Conservation (phyloP, 2,113 vertebrate species). For the Boleophthalmus pectinirostris region DNA sequence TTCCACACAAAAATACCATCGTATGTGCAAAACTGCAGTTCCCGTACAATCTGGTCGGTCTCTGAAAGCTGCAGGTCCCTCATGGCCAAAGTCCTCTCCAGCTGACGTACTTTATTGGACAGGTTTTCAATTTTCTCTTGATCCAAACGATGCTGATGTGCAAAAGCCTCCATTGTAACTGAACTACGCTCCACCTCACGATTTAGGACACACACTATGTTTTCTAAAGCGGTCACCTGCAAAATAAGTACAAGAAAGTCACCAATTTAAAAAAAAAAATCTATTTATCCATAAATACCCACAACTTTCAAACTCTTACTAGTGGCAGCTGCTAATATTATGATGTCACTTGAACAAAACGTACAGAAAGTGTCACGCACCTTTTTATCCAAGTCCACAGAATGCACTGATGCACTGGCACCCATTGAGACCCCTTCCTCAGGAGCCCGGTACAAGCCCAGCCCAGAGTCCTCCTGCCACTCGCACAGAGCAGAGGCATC, state of each 20-base stretch:
- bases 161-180: slow-evolving; percentile 80
- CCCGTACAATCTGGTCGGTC: slow-evolving; percentile 82
- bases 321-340: too few species aligned
- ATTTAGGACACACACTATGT: slow-evolving; percentile 91
- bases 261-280: background rate
- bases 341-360: background rate
- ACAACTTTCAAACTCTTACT: too few species aligned
- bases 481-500: slow-evolving; percentile 47
- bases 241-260: background rate
- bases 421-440: slow-evolving; percentile 54
- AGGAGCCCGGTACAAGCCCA: slow-evolving; percentile 73
- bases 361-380: slow-evolving; percentile 25
- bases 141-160: slow-evolving; percentile 85
- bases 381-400: slow-evolving; percentile 77
- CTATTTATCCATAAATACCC: too few species aligned
- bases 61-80: slow-evolving; percentile 88
- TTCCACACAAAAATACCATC: slow-evolving; percentile 93
- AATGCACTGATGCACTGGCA: slow-evolving; percentile 35
- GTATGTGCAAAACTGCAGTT: slow-evolving; percentile 83
- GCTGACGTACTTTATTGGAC: slow-evolving; percentile 85
- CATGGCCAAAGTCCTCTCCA: slow-evolving; percentile 84
- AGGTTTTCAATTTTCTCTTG: slow-evolving; percentile 88
- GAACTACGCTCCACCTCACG: slow-evolving; percentile 88
- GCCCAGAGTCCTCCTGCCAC: slow-evolving; percentile 73
- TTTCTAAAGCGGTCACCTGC: slow-evolving; percentile 85